These are phyloP conservation scores for Laterallus jamaicensis DNA, from an alignment of 2,113 vertebrate species.

Conservation along the genomic window DNA sequence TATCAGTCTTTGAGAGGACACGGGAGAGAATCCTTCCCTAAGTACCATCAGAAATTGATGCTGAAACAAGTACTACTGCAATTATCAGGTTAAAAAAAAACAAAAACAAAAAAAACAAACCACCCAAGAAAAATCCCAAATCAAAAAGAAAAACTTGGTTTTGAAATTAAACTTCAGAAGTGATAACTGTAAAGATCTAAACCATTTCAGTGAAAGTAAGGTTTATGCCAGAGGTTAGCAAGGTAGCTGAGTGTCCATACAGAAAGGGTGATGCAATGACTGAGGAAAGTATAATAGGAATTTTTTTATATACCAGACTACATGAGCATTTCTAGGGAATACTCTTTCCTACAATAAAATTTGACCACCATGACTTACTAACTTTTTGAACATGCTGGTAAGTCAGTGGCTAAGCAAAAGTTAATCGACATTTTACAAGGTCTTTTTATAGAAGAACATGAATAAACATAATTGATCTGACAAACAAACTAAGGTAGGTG, in stretches of 20 bases:
- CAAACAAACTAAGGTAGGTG: not conserved
- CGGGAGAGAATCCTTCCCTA: not conserved
- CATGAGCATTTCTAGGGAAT: not conserved
- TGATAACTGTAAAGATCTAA: not conserved
- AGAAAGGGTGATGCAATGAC: not conserved
- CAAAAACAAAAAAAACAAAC: not conserved
- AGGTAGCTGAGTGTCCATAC: not conserved
- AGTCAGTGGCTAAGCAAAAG: not conserved
- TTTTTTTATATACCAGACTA: not conserved
- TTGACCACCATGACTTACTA: not conserved
- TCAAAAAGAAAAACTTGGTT: not conserved
- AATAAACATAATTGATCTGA: not conserved
- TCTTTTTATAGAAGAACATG: not conserved
- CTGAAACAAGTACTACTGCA: not conserved
- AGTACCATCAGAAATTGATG: not conserved
- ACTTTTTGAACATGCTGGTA: not conserved
- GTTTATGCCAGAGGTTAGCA: not conserved
- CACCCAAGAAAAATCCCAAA: too few relatives aligned
- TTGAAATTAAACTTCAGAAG: not conserved
- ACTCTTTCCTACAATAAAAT: not conserved
- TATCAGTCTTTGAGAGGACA: not conserved
- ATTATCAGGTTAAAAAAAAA: not conserved
- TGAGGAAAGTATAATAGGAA: not conserved
- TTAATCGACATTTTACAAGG: not conserved
- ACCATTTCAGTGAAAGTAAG: not conserved